Conservation (phyloP, 2,113 vertebrate species). For the Crotophaga sulcirostris region DNA sequence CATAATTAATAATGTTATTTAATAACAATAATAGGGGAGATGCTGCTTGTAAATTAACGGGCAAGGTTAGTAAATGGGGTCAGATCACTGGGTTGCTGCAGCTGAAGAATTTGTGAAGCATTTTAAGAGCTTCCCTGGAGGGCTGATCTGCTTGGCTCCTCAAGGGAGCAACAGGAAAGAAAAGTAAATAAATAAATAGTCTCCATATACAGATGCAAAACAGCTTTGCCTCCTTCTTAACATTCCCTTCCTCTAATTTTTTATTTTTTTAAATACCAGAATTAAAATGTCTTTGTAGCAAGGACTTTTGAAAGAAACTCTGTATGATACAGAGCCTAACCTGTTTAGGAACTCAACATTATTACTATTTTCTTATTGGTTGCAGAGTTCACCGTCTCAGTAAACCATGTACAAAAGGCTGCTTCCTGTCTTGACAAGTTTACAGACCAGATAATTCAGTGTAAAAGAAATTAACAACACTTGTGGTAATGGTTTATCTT, state of each 20-base stretch:
- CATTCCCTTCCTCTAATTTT: neutral
- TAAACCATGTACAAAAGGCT: neutral
- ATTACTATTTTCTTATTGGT: neutral
- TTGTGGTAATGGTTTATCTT: neutral
- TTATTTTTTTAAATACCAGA: neutral
- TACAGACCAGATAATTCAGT: neutral
- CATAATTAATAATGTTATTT: slow-evolving; percentile 1
- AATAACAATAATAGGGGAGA: neutral
- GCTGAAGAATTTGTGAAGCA: neutral
- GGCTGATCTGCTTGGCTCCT: neutral
- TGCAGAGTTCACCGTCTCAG: accelerated
- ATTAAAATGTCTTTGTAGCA: neutral
- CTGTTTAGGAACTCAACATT: neutral
- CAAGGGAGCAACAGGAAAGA: neutral
- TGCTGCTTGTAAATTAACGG: neutral
- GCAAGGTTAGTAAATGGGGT: neutral
- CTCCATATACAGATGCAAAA: neutral
- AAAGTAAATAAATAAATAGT: neutral
- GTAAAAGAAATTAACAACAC: neutral
- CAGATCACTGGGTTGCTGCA: neutral
- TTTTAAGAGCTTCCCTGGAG: neutral
- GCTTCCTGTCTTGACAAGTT: neutral
- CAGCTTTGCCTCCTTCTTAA: neutral
- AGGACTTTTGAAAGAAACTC: neutral
- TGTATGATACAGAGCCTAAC: neutral